Conservation (phyloP, 2,797 vertebrate genomes). For the Acomys russatus region DNA sequence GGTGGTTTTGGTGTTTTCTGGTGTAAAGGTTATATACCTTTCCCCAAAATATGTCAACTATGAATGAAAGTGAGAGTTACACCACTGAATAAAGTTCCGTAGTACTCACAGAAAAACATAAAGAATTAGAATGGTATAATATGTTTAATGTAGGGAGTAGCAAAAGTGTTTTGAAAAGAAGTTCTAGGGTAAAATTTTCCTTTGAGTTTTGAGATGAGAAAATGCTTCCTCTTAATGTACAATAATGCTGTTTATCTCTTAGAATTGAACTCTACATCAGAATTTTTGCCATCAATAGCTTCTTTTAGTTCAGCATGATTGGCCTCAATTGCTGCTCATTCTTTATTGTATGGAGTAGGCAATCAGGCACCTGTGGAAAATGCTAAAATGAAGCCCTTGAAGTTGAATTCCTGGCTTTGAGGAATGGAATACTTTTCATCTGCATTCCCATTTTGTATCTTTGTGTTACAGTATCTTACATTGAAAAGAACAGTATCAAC, state of each 20-base stretch:
- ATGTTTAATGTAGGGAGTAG: constrained; percentile 41
- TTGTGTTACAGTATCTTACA: constrained; percentile 70
- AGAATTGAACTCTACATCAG: constrained; percentile 65
- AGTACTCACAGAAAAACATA: neutral
- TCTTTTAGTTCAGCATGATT: constrained; percentile 77
- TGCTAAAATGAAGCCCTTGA: constrained; percentile 78
- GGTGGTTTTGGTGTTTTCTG: neutral
- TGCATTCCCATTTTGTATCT: constrained; percentile 66
- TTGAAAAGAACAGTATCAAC: constrained; percentile 70
- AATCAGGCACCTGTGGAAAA: constrained; percentile 73
- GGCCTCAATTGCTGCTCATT: constrained; percentile 71
- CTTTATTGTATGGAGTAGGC: constrained; percentile 73
- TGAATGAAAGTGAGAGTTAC: neutral
- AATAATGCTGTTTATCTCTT: constrained; percentile 79
- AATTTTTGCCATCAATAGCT: constrained; percentile 51
- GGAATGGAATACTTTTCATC: constrained; percentile 65
- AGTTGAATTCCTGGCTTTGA: constrained; percentile 73
- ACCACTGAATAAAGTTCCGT: neutral
- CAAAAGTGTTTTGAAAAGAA: constrained; percentile 68
- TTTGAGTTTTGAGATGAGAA: constrained; percentile 73
- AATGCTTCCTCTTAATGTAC: constrained; percentile 66
- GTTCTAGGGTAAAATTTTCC: constrained; percentile 42
- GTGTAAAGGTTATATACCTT: neutral
- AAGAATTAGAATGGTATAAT: neutral
- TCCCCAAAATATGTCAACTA: neutral